These are phyloP conservation scores for Brachionus manjavacas DNA, from an alignment of 1,140 invertebrate species.

Conservation along the genomic window DNA sequence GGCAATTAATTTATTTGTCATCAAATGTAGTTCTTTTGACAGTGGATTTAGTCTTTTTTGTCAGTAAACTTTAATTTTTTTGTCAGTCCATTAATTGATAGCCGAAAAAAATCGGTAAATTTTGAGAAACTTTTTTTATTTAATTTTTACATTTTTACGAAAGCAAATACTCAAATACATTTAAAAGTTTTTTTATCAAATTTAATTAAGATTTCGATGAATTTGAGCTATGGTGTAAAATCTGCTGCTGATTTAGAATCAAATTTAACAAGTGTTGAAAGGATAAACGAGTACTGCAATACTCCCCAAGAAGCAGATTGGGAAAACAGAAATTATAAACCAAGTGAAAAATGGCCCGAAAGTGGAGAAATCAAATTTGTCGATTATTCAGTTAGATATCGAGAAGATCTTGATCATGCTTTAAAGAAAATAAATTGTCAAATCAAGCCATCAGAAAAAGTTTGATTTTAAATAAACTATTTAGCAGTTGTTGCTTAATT, in stretches of 20 bases:
- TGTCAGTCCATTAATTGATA: too few species aligned
- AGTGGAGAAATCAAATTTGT: constrained; percentile 61
- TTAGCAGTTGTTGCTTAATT: neutral
- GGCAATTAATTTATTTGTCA: too few species aligned
- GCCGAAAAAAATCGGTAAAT: too few species aligned
- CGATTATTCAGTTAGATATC: constrained; percentile 51
- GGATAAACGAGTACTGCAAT: constrained; percentile 91
- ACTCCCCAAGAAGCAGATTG: constrained; percentile 61
- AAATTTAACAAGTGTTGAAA: constrained; percentile 95
- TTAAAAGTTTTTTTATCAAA: too few species aligned
- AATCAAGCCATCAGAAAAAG: constrained; percentile 58
- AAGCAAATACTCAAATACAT: too few species aligned
- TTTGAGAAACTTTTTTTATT: too few species aligned
- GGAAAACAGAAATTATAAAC: constrained; percentile 48
- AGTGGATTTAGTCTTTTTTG: too few species aligned
- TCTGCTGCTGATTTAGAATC: constrained; percentile 95
- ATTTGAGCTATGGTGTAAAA: constrained; percentile 87
- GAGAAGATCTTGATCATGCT: constrained; percentile 49
- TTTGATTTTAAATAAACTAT: neutral
- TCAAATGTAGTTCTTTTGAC: too few species aligned
- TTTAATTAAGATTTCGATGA: constrained; percentile 68
- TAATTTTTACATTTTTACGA: too few species aligned
- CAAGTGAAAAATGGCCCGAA: constrained; percentile 60
- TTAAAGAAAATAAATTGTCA: constrained; percentile 48
- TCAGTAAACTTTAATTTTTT: too few species aligned